Evolutionary conservation across 2,797 vertebrate species (phyloP).

Genomic region (Bovichtus diacanthus): DNA sequence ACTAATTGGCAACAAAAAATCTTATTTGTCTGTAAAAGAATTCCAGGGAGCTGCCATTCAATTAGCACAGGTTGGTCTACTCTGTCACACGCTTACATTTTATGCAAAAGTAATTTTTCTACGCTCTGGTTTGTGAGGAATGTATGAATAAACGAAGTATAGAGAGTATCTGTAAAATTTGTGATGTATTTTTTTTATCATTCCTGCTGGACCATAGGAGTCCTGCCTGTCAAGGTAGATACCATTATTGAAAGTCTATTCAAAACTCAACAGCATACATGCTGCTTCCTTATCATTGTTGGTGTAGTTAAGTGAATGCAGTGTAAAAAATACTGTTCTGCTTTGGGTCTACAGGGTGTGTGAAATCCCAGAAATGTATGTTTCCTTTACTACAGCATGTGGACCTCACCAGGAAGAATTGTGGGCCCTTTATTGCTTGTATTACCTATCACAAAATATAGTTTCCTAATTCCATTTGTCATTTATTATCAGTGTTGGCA

Average conservation of each 20-base stretch:
- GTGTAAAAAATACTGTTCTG: not conserved
- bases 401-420: not conserved
- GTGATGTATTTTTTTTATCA: not conserved
- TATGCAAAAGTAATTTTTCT: not conserved
- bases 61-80: not conserved
- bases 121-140: not conserved
- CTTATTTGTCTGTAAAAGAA: not conserved
- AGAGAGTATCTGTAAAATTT: not conserved
- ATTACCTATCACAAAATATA: not conserved
- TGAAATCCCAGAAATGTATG: not conserved
- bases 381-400: slow-evolving; percentile 8
- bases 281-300: slow-evolving; percentile 3
- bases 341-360: not conserved
- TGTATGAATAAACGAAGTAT: not conserved
- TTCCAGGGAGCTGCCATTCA: not conserved
- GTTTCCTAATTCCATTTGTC: slow-evolving; percentile 13
- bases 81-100: not conserved
- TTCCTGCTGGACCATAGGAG: not conserved
- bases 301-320: not conserved
- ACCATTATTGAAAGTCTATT: not conserved
- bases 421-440: not conserved
- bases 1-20: not conserved
- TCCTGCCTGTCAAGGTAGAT: not conserved
- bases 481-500: slow-evolving; percentile 17
- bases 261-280: not conserved